phyloP scores from a whole-genome alignment of 1,140 invertebrate genomes.

The Drosophila dunni region DNA sequence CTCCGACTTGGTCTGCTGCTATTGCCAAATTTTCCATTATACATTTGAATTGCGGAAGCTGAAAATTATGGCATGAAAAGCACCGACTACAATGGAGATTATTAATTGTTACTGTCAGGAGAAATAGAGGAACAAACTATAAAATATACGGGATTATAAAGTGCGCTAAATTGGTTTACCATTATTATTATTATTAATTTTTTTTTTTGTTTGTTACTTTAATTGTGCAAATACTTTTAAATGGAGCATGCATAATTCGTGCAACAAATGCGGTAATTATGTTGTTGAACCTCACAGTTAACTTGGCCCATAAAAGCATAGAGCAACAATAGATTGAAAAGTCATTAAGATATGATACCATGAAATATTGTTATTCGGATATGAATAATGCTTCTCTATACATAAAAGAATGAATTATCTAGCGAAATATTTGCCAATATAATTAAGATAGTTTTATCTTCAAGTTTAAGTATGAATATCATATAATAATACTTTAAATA shows the following conservation, averaged over 20 bases:
- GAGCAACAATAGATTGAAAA: neutral
- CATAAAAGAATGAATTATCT: too few species aligned
- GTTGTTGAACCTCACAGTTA: neutral
- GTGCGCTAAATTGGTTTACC: slow-evolving; percentile 39
- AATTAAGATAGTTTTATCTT: too few species aligned
- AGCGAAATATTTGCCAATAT: too few species aligned
- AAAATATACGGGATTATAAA: slow-evolving; percentile 15
- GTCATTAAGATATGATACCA: neutral
- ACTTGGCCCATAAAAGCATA: neutral
- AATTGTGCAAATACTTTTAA: slow-evolving; percentile 29
- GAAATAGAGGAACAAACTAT: slow-evolving; percentile 4
- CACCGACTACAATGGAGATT: slow-evolving; percentile 44
- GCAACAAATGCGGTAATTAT: slow-evolving; percentile 27
- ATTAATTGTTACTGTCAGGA: slow-evolving; percentile 55
- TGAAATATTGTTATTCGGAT: neutral
- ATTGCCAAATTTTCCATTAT: slow-evolving; percentile 62
- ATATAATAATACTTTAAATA: slow-evolving; percentile 27
- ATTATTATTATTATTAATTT: neutral
- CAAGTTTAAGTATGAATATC: slow-evolving; percentile 7
- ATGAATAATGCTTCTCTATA: too few species aligned
- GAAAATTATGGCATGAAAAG: slow-evolving; percentile 67
- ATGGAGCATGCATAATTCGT: slow-evolving; percentile 59
- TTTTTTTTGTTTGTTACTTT: slow-evolving; percentile 8
- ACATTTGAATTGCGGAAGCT: slow-evolving; percentile 63
- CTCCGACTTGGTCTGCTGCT: slow-evolving; percentile 27